Evolutionary conservation across 2,113 vertebrate species (phyloP), one percentile per base, ranked within the genome.

Genomic region (Nipponia nippon): DNA sequence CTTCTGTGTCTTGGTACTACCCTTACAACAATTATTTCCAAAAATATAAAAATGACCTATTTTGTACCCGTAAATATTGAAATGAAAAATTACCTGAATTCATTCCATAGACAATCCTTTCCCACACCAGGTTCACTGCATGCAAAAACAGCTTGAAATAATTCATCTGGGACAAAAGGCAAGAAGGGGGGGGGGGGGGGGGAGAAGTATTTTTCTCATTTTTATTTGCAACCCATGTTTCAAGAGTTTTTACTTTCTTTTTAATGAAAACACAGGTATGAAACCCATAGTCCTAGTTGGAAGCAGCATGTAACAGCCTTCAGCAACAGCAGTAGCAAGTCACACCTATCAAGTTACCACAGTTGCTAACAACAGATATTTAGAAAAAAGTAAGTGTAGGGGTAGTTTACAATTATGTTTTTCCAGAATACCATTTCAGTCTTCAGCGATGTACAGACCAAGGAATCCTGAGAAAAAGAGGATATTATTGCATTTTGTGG

Each of bases 351-450:
- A n/a, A 75, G 30, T 26, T 69, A 46, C 22, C n/a, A 36, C 34
- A 61, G 49, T 2, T 73, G 21, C 59, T 75, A 88, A 65, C 14
- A 88, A 49, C 10, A 65, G 19, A 7, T 11, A 46, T 5, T 21
- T 58, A 67, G 25, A 16, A 44, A 76, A 27, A 36, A 22, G 1
- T 7, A 62, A 55, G 11, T 20, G 16, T 4, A 7, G 0, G 2
- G 2, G 3, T 49, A 72, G 8, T 25, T 87, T 67, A 15, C 4
- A 56, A 47, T 38, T 9, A 30, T 1, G 56, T 6, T 32, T 63
- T 44, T 50, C 15, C 18, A 72, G 27, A 90, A 69, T 30, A 62
- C 16, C 21, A 50, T 10, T 53, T 73, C 49, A 38, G 32, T 55
- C 63, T 87, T 90, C 69, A 63, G 44, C 21, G 40, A 49, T 11